Conservation (phyloP, 2,797 vertebrate species). For the Typhlichthys subterraneus region DNA sequence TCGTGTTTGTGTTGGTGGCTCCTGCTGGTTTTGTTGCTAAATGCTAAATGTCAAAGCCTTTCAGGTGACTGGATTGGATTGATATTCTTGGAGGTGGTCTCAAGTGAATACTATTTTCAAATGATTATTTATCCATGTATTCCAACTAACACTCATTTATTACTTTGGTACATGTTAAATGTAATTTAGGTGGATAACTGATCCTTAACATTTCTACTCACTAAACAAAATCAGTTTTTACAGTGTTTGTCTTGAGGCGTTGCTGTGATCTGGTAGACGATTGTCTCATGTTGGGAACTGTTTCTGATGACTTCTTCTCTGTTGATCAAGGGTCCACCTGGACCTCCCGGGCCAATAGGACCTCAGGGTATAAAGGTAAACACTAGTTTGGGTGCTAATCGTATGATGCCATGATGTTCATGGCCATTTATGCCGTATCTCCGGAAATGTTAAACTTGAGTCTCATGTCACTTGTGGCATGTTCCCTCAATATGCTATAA, state of each 20-base stretch:
- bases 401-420: background rate
- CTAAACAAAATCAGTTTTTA: background rate
- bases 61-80: no score
- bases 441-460: no score
- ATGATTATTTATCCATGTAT: constrained; percentile 4
- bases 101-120: background rate
- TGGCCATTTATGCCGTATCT: no score
- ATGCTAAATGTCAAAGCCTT: no score
- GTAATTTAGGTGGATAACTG: constrained; percentile 19
- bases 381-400: constrained; percentile 7
- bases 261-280: background rate
- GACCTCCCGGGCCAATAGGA: constrained; percentile 89
- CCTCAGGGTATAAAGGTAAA: constrained; percentile 89
- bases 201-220: constrained; percentile 36
- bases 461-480: background rate
- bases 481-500: background rate
- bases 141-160: constrained; percentile 26
- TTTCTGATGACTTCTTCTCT: constrained; percentile 34
- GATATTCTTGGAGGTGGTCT: no score
- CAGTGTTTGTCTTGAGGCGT: background rate
- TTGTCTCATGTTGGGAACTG: background rate
- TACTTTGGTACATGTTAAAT: constrained; percentile 34
- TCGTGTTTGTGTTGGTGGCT: no score
- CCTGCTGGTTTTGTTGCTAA: no score
- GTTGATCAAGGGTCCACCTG: constrained; percentile 88